Base-by-base conservation (phyloP, 2,113 vertebrate species). In the Callipepla californica region DNA sequence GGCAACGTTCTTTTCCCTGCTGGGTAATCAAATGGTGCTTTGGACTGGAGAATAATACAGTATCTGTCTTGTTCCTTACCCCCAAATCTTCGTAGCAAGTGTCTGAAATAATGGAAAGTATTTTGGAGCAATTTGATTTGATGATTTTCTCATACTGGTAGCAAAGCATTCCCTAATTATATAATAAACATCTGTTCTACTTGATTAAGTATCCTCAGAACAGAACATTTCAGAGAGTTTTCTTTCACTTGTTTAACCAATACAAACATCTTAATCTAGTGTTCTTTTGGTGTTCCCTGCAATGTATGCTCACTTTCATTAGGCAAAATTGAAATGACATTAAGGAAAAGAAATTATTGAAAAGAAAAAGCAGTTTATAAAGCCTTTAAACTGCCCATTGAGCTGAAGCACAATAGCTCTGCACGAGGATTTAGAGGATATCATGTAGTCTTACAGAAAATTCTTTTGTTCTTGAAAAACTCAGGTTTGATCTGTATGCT, bases 121-220 rank as follows among this genome's bases (percentile, higher is more conserved):
- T 94, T 95, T 83, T 62, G 40, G 59, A 92, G 92, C 66, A 76
- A 94, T 93, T 94, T 89, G 73, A 84, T 95, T 94, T 95, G 80
- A 61, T 89, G 85, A 90, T 83, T 92, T 82, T 50, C 92, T 94
- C 80, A 51, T 92, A 90, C 55, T 90, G 80, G 84, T 68, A 42
- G 79, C 58, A 91, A 89, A 96, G 87, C 0, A 0, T 79, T 96
- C 45, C 80, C 91, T 94, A 89, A 95, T 95, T 96, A 42, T 93
- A 87, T 92, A 93, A 96, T 87, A 92, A 92, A 94, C 88, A 94
- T 96, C 86, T 94, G 79, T 94, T 97, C 90, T 90, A 73, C 90
- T 95, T 93, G 94, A 87, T 96, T 94, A 91, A 96, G 87, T 89
- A 87, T 45, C 47, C 83, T 94, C 59, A 90, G 89, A 94, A 85